phyloP scores from a whole-genome alignment of 2,113 vertebrate genomes.

The Neotragus moschatus region DNA sequence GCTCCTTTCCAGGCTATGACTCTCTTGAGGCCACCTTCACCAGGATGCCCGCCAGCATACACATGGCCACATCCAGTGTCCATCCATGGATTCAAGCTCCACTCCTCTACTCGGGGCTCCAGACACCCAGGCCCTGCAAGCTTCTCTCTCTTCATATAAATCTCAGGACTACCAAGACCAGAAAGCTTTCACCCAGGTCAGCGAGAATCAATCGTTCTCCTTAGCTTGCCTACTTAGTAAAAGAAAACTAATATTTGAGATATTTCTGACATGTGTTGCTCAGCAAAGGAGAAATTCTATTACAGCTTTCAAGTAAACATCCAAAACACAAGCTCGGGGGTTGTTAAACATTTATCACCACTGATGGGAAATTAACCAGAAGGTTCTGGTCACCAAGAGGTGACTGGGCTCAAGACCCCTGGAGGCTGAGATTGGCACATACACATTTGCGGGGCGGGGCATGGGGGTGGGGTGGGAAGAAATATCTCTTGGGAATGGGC shows the following conservation, averaged over 20 bases:
- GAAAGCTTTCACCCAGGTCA: neutral
- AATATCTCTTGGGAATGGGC: neutral
- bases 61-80: rapidly evolving
- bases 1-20: neutral
- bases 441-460: rapidly evolving
- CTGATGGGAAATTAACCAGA: neutral
- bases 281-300: slow-evolving; percentile 6
- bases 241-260: neutral
- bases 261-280: neutral
- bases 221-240: neutral
- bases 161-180: neutral
- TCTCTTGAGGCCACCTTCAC: neutral
- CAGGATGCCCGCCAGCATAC: rapidly evolving
- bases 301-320: slow-evolving; percentile 6
- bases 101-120: neutral
- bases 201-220: neutral
- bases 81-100: rapidly evolving
- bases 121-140: neutral
- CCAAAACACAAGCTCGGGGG: neutral
- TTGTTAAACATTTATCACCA: neutral
- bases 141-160: neutral
- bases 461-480: neutral
- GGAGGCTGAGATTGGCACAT: rapidly evolving
- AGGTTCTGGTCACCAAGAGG: neutral
- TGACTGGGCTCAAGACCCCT: neutral